phyloP scores from a whole-genome alignment of 1,140 invertebrate genomes.

The Drosophila mojavensis region DNA sequence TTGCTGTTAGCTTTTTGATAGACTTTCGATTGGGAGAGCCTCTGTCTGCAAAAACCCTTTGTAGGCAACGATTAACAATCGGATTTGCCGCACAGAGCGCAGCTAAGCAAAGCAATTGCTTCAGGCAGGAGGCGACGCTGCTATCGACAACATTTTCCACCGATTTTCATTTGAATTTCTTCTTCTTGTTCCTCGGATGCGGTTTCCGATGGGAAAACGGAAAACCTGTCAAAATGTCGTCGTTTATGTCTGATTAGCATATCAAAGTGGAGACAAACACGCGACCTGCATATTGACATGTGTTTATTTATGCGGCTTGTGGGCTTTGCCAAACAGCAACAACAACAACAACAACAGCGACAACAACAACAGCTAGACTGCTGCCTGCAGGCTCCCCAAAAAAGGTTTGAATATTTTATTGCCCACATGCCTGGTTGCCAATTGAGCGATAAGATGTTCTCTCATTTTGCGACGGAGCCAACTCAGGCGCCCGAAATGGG shows the following conservation, averaged over 20 bases:
- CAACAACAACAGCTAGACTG: too few species aligned
- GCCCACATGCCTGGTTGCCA: constrained; percentile 50
- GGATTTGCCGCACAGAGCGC: not conserved
- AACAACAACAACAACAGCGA: constrained; percentile 4
- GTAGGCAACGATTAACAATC: constrained; percentile 25
- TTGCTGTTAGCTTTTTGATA: constrained; percentile 6
- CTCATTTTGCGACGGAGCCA: not conserved
- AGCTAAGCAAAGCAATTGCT: not conserved
- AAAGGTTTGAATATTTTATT: constrained; percentile 73
- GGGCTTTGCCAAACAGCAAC: constrained; percentile 3
- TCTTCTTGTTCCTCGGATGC: not conserved
- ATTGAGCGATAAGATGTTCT: constrained; percentile 64
- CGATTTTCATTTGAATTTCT: constrained; percentile 8
- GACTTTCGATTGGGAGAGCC: not conserved
- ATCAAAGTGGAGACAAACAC: constrained; percentile 68
- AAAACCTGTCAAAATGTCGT: constrained; percentile 78
- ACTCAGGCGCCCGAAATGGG: too few species aligned
- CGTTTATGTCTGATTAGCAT: constrained; percentile 78
- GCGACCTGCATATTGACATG: constrained; percentile 74
- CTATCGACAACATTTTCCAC: not conserved
- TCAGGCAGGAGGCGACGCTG: not conserved
- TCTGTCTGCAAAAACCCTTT: constrained; percentile 3
- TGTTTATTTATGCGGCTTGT: constrained; percentile 68
- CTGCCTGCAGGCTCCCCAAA: constrained; percentile 12
- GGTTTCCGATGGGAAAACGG: constrained; percentile 70